A percentile compares a stretch with the other conserved stretches of the same genome.
Evolutionary conservation across 2,113 vertebrate species (phyloP).

Genomic region (Podocnemis expansa): DNA sequence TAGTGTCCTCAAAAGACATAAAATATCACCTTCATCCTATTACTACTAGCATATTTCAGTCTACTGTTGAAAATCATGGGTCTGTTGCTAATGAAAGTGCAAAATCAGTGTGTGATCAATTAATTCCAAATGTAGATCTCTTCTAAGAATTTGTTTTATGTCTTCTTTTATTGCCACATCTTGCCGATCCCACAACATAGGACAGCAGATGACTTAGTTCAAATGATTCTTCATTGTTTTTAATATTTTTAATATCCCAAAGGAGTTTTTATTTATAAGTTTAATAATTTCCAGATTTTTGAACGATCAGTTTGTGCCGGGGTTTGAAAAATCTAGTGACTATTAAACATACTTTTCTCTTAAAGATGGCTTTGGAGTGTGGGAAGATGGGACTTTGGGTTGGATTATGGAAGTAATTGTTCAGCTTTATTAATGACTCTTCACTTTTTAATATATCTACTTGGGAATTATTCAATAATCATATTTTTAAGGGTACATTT

Average conservation of each 20-base stretch:
- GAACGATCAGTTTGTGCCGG: conserved; percentile 6
- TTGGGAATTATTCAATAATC: background rate
- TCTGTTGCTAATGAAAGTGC: conserved; percentile 39
- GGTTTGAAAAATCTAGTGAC: conserved; percentile 25
- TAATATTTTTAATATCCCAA: conserved; percentile 56
- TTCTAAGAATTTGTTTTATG: conserved; percentile 57
- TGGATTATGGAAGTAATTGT: conserved; percentile 8
- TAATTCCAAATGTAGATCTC: conserved; percentile 62
- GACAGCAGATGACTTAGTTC: conserved; percentile 53
- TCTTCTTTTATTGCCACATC: conserved; percentile 41
- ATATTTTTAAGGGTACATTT: background rate
- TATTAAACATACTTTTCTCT: conserved; percentile 32
- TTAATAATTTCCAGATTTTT: conserved; percentile 67
- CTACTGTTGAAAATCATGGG: background rate
- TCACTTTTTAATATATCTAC: conserved; percentile 7
- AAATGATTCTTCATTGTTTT: conserved; percentile 60
- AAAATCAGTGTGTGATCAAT: conserved; percentile 55
- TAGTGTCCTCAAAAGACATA: conserved; percentile 10
- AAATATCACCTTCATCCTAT: conserved; percentile 3
- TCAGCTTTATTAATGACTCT: background rate
- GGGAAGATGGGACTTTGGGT: background rate
- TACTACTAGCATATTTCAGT: conserved; percentile 22
- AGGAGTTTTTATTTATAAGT: conserved; percentile 37
- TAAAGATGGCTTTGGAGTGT: conserved; percentile 2
- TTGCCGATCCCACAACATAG: conserved; percentile 52